Conservation (phyloP, 2,888 invertebrate genomes). For the Cosmia trapezina region DNA sequence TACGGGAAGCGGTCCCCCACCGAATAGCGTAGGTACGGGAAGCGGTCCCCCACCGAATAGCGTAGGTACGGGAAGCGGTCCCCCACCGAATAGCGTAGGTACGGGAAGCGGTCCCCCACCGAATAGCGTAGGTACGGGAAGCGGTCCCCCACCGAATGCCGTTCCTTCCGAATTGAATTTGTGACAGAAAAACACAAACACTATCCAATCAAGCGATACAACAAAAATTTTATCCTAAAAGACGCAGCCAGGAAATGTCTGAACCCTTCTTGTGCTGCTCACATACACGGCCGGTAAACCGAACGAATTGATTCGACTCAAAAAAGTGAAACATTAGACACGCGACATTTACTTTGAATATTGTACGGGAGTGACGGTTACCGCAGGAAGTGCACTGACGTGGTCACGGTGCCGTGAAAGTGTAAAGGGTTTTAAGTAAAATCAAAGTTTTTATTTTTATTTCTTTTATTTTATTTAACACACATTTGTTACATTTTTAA, state of each 20-base stretch:
- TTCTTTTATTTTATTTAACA: no score
- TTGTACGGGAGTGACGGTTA: not conserved
- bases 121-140: not conserved
- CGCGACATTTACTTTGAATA: slow-evolving; percentile 8
- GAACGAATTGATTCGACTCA: slow-evolving; percentile 28
- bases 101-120: not conserved
- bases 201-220: not conserved
- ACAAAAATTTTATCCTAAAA: slow-evolving; percentile 7
- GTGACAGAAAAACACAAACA: slow-evolving; percentile 11
- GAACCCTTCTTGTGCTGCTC: slow-evolving; percentile 12
- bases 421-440: not conserved
- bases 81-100: not conserved
- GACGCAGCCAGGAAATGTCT: slow-evolving; percentile 15
- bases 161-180: not conserved
- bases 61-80: not conserved
- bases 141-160: not conserved
- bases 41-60: not conserved
- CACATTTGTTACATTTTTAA: no score
- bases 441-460: not conserved
- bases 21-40: not conserved
- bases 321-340: slow-evolving; percentile 23
- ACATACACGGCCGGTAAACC: not conserved
- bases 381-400: slow-evolving; percentile 25
- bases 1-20: not conserved
- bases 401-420: not conserved